Conservation (phyloP, 2,888 invertebrate genomes). For the Cremastobaeus sp. region DNA sequence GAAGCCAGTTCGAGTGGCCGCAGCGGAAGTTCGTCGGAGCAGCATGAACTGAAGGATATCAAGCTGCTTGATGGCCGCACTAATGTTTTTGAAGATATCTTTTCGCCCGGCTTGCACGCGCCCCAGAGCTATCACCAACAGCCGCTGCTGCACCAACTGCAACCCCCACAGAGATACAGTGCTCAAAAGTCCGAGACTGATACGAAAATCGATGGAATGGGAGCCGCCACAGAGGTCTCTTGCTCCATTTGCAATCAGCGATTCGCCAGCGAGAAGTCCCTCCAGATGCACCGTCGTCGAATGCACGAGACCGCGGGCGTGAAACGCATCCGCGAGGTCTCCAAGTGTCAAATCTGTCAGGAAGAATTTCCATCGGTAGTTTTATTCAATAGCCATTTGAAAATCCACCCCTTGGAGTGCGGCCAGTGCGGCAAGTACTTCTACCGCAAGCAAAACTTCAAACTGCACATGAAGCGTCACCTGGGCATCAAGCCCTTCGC, state of each 20-base stretch:
- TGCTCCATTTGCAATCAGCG: conserved; percentile 74
- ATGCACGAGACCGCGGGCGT: conserved; percentile 71
- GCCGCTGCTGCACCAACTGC: conserved; percentile 74
- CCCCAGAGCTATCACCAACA: conserved; percentile 67
- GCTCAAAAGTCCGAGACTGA: conserved; percentile 69
- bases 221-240: conserved; percentile 69
- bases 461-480: conserved; percentile 89
- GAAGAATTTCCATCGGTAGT: conserved; percentile 84
- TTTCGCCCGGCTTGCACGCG: conserved; percentile 72
- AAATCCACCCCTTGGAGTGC: conserved; percentile 90
- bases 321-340: conserved; percentile 74
- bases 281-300: conserved; percentile 74
- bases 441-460: conserved; percentile 85
- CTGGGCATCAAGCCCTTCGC: conserved; percentile 86
- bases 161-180: conserved; percentile 71
- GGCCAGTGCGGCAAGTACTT: conserved; percentile 89
- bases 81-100: conserved; percentile 76
- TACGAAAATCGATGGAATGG: conserved; percentile 67
- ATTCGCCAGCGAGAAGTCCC: conserved; percentile 73
- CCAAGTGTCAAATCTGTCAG: conserved; percentile 82
- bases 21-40: conserved; percentile 63
- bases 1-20: conserved; percentile 75
- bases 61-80: conserved; percentile 74
- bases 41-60: conserved; percentile 73
- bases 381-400: conserved; percentile 86